Evolutionary conservation across 2,888 invertebrate genomes (phyloP).

Genomic region (Ormyrus nitidulus): DNA sequence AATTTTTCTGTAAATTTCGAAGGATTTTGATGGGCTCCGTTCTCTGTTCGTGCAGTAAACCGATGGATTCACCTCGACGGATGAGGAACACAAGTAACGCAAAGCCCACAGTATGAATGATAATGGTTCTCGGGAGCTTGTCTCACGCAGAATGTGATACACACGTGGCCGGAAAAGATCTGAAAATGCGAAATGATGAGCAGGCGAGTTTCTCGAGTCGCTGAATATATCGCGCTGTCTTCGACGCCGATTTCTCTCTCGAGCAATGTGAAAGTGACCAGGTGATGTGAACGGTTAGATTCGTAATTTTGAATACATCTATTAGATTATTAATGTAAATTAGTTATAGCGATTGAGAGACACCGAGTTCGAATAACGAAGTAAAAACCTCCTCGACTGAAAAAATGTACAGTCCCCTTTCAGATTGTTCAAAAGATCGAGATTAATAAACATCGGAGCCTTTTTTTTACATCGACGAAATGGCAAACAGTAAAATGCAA

Average conservation of each 20-base stretch:
- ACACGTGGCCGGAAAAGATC: constrained; percentile 64
- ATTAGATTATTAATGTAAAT: no score
- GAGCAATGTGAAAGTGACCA: no score
- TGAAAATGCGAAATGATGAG: constrained; percentile 61
- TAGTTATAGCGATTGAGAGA: no score
- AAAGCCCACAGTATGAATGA: constrained; percentile 38
- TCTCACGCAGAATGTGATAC: constrained; percentile 42
- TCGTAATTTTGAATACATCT: no score
- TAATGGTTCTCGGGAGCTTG: constrained; percentile 11
- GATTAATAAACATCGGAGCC: no score
- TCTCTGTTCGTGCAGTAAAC: constrained; percentile 27
- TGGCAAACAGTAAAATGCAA: not conserved
- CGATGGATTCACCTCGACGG: constrained; percentile 22
- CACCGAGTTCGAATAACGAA: no score
- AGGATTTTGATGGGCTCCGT: constrained; percentile 10
- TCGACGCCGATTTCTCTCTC: no score
- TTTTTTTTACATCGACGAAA: constrained; percentile 4
- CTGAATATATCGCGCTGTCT: constrained; percentile 37
- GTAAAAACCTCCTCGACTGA: no score
- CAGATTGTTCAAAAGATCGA: no score
- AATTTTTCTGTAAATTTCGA: not conserved
- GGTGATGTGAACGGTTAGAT: no score
- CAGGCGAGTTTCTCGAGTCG: constrained; percentile 53
- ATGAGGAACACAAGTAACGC: constrained; percentile 46
- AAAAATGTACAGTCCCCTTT: no score